Evolutionary conservation across 1,140 invertebrate species (phyloP), one percentile per base, ranked within the genome.

Genomic region (Drosophila suzukii): DNA sequence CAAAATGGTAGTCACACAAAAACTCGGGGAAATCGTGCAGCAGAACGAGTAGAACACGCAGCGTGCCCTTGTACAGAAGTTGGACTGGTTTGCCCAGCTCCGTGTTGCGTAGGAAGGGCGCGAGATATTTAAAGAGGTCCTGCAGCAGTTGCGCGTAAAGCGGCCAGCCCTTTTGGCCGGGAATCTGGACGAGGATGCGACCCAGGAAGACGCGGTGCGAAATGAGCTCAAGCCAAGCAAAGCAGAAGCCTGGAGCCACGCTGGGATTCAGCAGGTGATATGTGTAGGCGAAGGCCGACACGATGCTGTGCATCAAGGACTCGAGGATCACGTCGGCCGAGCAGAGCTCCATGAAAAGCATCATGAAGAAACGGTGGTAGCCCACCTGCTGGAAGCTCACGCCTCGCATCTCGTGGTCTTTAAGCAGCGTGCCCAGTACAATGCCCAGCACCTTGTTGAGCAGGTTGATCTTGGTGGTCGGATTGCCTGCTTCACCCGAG

Each of bases 21-120:
- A 99, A 99, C 92, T 99, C 99, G 0, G 99, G 99, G 92, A 99
- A 99, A 93, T 99, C 99, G 90, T 99, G 98, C 3, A 99, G 94
- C 12, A 99, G 93, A 0, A 99, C 98, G 12, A 99, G 93, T n/a
- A 99, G 93, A 0, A 99, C 97, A 65, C 98, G 94, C 7, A 99
- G 93, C 5, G 98, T 99, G 49, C 98, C 99, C 93, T 98, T 99
- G 93, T 99, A 99, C 2, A 99, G 93, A 47, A 97, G 93, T 75
- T 97, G 97, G 2, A 99, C 97, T 0, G 98, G 97, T 82, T 98
- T 97, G 0, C 97, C 97, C 4, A 99, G 94, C 89, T 99, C 98
- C 0, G 98, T 98, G 93, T 99, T 99, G 39, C 98, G 94, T 54
- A 99, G 93, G 93, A 99, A 99, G 6, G 99, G 99, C 32, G 98